A percentile compares a stretch with the other conserved stretches of the same genome.
Conservation (phyloP, 2,888 invertebrate species). For the Noctua janthe region DNA sequence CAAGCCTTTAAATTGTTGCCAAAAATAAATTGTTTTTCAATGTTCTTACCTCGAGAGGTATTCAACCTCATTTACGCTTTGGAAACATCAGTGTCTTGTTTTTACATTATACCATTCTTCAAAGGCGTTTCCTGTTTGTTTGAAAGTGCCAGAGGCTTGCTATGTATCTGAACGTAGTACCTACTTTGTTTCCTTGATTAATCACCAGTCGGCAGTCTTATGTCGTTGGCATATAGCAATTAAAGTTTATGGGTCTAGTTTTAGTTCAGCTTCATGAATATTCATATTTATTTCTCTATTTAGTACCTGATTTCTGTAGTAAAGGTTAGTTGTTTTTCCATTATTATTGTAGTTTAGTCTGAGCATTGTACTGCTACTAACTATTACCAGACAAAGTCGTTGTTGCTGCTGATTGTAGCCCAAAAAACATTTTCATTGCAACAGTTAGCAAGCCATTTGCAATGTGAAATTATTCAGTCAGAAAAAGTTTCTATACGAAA, state of each 20-base stretch:
- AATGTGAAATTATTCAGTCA: constrained; percentile 12
- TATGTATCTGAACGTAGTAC: neutral
- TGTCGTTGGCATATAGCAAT: neutral
- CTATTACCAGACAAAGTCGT: neutral
- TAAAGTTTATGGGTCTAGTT: neutral
- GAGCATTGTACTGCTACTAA: neutral
- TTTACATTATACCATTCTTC: constrained; percentile 3
- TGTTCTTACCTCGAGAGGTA: constrained; percentile 2
- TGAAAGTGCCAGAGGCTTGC: neutral
- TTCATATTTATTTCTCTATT: neutral
- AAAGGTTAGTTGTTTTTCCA: neutral
- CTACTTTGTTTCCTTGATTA: neutral
- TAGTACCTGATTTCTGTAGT: neutral
- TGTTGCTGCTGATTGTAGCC: neutral
- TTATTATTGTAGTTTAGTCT: neutral
- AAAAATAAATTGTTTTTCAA: constrained; percentile 7
- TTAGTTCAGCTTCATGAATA: neutral
- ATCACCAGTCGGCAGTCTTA: neutral
- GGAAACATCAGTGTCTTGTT: constrained; percentile 8
- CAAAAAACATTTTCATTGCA: neutral
- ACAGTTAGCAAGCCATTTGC: neutral
- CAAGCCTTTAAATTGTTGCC: neutral
- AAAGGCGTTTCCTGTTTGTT: constrained; percentile 28
- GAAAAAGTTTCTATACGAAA: constrained; percentile 18
- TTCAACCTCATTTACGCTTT: neutral